These are phyloP conservation scores for Embidobia sp. DNA, from an alignment of 2,888 invertebrate genomes.

Conservation along the genomic window DNA sequence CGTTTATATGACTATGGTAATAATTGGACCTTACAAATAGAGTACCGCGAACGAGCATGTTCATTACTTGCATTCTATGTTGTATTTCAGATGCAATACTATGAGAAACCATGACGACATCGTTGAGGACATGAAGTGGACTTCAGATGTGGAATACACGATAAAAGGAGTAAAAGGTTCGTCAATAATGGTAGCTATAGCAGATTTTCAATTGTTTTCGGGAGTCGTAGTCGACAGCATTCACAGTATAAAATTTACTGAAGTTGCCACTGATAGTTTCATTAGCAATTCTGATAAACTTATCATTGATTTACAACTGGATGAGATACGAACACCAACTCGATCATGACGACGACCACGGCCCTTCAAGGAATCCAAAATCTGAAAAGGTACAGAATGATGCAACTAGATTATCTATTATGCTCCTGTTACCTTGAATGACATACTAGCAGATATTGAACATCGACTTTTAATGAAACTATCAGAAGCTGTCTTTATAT, in stretches of 20 bases:
- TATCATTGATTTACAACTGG: conserved; percentile 2
- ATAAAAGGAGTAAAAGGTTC: conserved; percentile 7
- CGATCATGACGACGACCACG: conserved; percentile 4
- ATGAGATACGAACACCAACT: background rate
- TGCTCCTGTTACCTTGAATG: background rate
- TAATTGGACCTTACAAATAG: too few species aligned
- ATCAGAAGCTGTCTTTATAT: conserved; percentile 13
- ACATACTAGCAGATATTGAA: background rate
- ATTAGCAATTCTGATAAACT: conserved; percentile 2
- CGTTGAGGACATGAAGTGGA: background rate
- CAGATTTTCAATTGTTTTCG: conserved; percentile 1
- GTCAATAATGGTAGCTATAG: background rate
- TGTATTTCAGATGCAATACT: background rate
- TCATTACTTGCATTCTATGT: too few species aligned
- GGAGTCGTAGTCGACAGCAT: conserved; percentile 16
- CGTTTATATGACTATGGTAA: background rate
- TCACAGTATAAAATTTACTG: too few species aligned
- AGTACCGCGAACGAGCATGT: too few species aligned
- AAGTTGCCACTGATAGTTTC: background rate
- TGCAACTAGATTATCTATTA: conserved; percentile 42
- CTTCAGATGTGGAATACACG: background rate
- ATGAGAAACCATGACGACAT: conserved; percentile 5
- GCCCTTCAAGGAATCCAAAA: background rate
- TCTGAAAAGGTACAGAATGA: conserved; percentile 48
- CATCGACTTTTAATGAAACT: background rate